A percentile compares a stretch with the other conserved stretches of the same genome.
These are phyloP conservation scores for Macaria liturata DNA, from an alignment of 2,888 invertebrate genomes.

Conservation along the genomic window DNA sequence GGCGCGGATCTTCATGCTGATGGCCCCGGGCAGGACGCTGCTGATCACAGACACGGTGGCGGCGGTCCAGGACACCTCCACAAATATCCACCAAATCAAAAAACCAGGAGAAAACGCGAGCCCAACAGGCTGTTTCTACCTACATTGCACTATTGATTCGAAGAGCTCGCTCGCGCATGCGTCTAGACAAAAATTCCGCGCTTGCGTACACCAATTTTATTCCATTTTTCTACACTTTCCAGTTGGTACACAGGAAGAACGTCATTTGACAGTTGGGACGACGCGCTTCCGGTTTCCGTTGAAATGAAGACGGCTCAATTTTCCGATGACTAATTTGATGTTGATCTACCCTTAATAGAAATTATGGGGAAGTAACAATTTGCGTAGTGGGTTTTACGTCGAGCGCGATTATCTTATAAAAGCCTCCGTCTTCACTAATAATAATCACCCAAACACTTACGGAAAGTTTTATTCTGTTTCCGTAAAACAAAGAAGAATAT, in stretches of 20 bases:
- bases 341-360: constrained; percentile 22
- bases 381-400: constrained; percentile 18
- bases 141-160: constrained; percentile 74
- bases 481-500: too few species aligned
- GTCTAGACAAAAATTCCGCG: constrained; percentile 37
- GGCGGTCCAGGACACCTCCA: constrained; percentile 39
- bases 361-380: constrained; percentile 23
- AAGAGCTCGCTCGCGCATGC: constrained; percentile 61
- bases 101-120: constrained; percentile 55
- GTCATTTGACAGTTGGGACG: constrained; percentile 68
- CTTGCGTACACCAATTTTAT: constrained; percentile 30
- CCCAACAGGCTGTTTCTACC: constrained; percentile 74
- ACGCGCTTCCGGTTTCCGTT: constrained; percentile 38
- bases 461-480: too few species aligned
- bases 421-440: too few species aligned
- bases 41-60: constrained; percentile 76
- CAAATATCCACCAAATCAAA: too few species aligned
- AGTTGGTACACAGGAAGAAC: constrained; percentile 59
- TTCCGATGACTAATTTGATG: constrained; percentile 33
- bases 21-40: constrained; percentile 71
- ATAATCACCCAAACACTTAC: too few species aligned
- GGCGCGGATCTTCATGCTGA: constrained; percentile 79
- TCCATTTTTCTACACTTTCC: constrained; percentile 31
- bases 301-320: constrained; percentile 36
- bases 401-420: neutral